These are phyloP conservation scores for Hirtodrosophila cameraria DNA, from an alignment of 2,888 invertebrate genomes.

Conservation along the genomic window DNA sequence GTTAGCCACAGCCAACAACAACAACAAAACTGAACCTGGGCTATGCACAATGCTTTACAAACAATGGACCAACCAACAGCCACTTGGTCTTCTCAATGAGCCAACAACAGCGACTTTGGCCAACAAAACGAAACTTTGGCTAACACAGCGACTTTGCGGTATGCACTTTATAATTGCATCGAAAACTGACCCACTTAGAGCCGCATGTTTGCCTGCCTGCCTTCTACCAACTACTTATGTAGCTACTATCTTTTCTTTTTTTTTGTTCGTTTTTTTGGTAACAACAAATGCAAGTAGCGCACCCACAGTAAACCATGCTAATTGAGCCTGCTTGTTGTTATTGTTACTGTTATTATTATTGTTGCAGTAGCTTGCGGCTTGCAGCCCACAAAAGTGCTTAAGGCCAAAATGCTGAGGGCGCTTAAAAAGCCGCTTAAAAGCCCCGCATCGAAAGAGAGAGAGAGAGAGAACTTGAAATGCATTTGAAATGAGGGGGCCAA, in stretches of 20 bases:
- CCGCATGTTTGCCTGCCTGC: slow-evolving; percentile 17
- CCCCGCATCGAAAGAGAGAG: slow-evolving; percentile 26
- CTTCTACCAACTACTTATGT: neutral
- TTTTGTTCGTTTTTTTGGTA: slow-evolving; percentile 14
- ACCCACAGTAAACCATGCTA: slow-evolving; percentile 37
- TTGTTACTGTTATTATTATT: slow-evolving; percentile 18
- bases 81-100: slow-evolving; percentile 17
- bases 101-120: slow-evolving; percentile 17
- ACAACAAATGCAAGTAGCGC: slow-evolving; percentile 13
- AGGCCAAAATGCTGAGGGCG: slow-evolving; percentile 44
- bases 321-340: slow-evolving; percentile 27
- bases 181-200: slow-evolving; percentile 65
- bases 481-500: slow-evolving; percentile 11
- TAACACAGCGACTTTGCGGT: slow-evolving; percentile 28
- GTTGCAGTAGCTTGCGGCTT: slow-evolving; percentile 33
- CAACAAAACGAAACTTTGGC: neutral
- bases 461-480: slow-evolving; percentile 6
- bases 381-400: slow-evolving; percentile 4
- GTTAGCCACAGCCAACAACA: no score
- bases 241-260: no score
- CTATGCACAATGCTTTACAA: slow-evolving; percentile 18
- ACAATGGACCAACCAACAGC: slow-evolving; percentile 59
- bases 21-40: slow-evolving; percentile 7
- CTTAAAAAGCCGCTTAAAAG: slow-evolving; percentile 24
- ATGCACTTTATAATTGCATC: slow-evolving; percentile 71